phyloP scores from a whole-genome alignment of 2,888 invertebrate species.

The Rambutsinella grinnellia region DNA sequence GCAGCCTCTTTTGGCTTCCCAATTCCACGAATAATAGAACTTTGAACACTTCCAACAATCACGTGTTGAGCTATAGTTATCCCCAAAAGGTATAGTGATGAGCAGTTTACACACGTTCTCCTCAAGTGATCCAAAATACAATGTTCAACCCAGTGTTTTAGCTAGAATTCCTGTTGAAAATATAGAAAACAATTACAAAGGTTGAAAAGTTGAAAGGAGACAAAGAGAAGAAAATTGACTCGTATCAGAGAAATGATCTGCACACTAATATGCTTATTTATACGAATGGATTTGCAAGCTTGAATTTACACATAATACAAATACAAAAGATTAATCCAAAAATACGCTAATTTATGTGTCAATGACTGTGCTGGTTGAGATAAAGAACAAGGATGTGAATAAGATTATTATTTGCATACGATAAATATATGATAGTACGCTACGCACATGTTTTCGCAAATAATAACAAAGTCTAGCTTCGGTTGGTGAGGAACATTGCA shows the following conservation, averaged over 20 bases:
- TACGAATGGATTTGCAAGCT: background rate
- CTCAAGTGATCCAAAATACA: constrained; percentile 33
- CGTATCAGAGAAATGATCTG: background rate
- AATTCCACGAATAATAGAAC: constrained; percentile 12
- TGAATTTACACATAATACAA: background rate
- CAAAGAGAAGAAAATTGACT: background rate
- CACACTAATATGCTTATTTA: background rate
- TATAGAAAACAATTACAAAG: background rate
- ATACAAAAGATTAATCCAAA: too few relatives aligned
- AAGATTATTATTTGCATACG: too few relatives aligned
- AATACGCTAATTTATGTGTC: too few relatives aligned
- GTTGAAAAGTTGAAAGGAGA: background rate
- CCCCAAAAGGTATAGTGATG: constrained; percentile 5
- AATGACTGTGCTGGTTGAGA: too few relatives aligned
- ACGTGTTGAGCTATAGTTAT: constrained; percentile 29
- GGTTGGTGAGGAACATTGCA: too few relatives aligned
- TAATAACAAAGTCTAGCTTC: too few relatives aligned
- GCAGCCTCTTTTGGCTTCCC: background rate
- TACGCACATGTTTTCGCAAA: too few relatives aligned
- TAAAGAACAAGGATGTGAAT: too few relatives aligned
- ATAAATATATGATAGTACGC: too few relatives aligned
- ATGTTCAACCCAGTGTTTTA: too few relatives aligned
- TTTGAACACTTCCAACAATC: constrained; percentile 40
- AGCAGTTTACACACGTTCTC: constrained; percentile 15
- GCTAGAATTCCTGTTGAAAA: background rate